Percentiles rank a stretch among this genome's conserved stretches.
Evolutionary conservation across 2,888 invertebrate genomes (phyloP).

Genomic region (Eucera pruinosa): DNA sequence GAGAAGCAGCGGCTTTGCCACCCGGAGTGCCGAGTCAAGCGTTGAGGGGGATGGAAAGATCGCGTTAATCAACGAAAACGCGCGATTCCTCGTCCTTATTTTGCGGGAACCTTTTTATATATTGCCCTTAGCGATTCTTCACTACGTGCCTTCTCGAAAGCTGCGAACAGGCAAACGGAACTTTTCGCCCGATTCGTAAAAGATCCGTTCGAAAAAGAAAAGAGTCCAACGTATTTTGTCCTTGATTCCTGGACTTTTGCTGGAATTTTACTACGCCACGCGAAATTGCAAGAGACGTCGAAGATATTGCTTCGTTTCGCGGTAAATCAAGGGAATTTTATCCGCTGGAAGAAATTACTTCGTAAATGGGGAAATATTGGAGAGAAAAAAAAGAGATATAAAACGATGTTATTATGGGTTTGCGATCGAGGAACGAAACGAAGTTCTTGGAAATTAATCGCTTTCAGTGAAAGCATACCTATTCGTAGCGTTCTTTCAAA

Average conservation of each 20-base stretch:
- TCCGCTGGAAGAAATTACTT: background rate
- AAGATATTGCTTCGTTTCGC: background rate
- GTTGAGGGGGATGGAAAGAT: constrained; percentile 76
- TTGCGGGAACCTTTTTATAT: constrained; percentile 47
- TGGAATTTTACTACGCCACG: background rate
- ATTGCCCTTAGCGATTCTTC: constrained; percentile 42
- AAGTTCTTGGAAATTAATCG: constrained; percentile 68
- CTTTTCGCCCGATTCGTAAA: background rate
- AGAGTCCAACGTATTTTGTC: background rate
- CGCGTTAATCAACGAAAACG: constrained; percentile 72
- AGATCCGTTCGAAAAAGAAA: background rate
- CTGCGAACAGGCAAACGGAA: constrained; percentile 28
- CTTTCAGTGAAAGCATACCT: constrained; percentile 79
- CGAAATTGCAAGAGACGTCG: background rate
- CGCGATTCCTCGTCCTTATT: constrained; percentile 1
- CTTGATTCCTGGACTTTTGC: background rate
- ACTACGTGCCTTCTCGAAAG: constrained; percentile 56
- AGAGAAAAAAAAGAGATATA: background rate
- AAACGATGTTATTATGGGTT: constrained; percentile 11
- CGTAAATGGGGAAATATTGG: background rate
- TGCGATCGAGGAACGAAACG: constrained; percentile 55
- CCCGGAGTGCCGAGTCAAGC: constrained; percentile 80
- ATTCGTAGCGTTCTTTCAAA: constrained; percentile 73
- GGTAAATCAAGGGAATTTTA: background rate
- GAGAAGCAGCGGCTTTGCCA: constrained; percentile 74